Evolutionary conservation across 2,888 invertebrate species (phyloP), one percentile per base, ranked within the genome.

Genomic region (Pharmacophagus antenor): DNA sequence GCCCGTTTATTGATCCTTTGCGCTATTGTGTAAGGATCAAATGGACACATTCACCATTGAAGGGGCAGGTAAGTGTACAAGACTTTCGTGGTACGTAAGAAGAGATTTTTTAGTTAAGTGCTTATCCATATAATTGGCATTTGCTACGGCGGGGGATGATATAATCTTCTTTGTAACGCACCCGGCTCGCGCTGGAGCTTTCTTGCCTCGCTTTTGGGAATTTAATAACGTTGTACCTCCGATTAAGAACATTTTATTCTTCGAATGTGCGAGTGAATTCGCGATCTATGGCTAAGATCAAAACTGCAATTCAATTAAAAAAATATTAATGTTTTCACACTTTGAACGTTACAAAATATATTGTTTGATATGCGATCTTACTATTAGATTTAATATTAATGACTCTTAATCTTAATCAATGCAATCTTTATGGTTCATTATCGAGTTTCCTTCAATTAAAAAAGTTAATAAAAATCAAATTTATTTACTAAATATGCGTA

Each of bases 1-100:
- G 69, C 67, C 70, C 73, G 74, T 78, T 80, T 82, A 83, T 81
- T 73, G 62, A 76, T 75, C 72, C 74, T 77, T n/a, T 74, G 74
- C 74, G 68, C 82, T 64, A 80, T 88, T 88, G 88, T 89, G 65
- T 65, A 48, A 63, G 80, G 85, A 86, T 87, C 85, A 84, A 60
- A 71, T 69, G 72, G 74, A 74, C 76, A 65, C 53, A 56, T 61
- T 58, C 69, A 69, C 79, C 80, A 84, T 82, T 84, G 72, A 80
- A 70, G 65, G 60, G 69, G 76, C 88, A 88, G 88, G 88, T 88
- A 88, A 86, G 74, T 79, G 82, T 70, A 68, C 80, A 72, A 73
- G 75, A 70, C 69, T 71, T 66, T 70, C 70, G 70, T 72, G 72
- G 31, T 70, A 68, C 63, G 65, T 67, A 70, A 70, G 70, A 72